A percentile compares a stretch with the other conserved stretches of the same genome.
Evolutionary conservation across 2,888 invertebrate genomes (phyloP).

Genomic region (Sepioteuthis lessoniana): DNA sequence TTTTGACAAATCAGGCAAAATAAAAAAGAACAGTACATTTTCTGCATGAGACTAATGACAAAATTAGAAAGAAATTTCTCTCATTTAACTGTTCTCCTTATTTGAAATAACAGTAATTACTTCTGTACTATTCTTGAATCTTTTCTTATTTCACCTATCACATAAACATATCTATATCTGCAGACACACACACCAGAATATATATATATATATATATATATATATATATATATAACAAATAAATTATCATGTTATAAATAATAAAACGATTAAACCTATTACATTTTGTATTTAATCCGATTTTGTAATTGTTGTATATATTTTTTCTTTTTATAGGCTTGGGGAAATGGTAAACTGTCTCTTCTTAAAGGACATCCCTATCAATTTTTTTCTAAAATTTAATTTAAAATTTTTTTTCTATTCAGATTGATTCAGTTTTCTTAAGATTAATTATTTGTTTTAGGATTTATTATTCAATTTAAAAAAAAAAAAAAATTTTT

Average conservation of each 20-base stretch:
- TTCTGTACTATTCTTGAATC: background rate
- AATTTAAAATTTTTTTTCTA: too few species aligned
- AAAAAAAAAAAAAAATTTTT: too few species aligned
- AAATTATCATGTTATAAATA: background rate
- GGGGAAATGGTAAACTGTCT: background rate
- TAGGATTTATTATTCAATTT: too few species aligned
- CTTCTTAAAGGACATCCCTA: too few species aligned
- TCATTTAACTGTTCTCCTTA: background rate
- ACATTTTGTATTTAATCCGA: background rate
- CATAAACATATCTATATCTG: background rate
- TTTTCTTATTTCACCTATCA: background rate
- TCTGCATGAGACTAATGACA: background rate
- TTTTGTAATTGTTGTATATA: too few species aligned
- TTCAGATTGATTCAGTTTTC: too few species aligned
- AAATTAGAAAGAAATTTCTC: background rate
- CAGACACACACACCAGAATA: background rate
- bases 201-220: constrained; percentile 2
- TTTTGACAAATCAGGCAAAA: background rate
- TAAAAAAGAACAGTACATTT: background rate
- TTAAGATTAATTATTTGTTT: too few species aligned
- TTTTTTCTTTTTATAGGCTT: too few species aligned
- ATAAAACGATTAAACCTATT: background rate
- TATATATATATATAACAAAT: background rate
- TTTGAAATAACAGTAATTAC: background rate
- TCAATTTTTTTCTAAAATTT: too few species aligned